phyloP scores from a whole-genome alignment of 2,888 invertebrate genomes.

The Zhuqinia jingwanae region DNA sequence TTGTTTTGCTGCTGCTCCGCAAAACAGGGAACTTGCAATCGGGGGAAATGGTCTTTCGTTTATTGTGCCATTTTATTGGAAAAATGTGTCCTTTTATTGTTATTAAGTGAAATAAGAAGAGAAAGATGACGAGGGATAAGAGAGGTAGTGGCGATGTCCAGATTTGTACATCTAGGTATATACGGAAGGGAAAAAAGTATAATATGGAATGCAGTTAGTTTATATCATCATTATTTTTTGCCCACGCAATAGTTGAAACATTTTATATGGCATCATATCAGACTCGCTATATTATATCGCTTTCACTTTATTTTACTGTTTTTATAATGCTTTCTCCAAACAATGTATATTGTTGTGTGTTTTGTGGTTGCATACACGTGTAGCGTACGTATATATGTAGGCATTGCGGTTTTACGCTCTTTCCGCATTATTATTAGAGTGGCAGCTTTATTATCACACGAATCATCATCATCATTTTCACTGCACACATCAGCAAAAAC shows the following conservation, averaged over 20 bases:
- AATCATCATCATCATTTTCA: constrained; percentile 46
- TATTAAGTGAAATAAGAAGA: neutral
- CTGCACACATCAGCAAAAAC: constrained; percentile 56
- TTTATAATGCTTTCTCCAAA: no score
- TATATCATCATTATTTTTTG: no score
- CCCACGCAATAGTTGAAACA: no score
- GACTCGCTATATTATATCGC: no score
- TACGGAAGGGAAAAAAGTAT: no score
- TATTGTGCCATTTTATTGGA: neutral
- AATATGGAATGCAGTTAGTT: neutral
- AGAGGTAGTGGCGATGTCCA: no score
- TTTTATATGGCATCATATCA: no score
- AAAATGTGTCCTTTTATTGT: neutral
- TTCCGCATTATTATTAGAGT: constrained; percentile 26
- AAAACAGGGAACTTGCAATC: neutral
- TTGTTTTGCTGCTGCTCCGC: neutral
- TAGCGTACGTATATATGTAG: no score
- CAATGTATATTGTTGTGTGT: neutral
- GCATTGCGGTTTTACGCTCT: no score
- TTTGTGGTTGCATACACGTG: no score
- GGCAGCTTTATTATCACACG: constrained; percentile 41
- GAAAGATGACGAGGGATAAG: neutral
- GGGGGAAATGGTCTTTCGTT: neutral
- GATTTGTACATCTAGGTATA: no score
- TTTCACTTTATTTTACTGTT: no score